Conservation (phyloP, 2,797 vertebrate genomes). For the Clamator glandarius region DNA sequence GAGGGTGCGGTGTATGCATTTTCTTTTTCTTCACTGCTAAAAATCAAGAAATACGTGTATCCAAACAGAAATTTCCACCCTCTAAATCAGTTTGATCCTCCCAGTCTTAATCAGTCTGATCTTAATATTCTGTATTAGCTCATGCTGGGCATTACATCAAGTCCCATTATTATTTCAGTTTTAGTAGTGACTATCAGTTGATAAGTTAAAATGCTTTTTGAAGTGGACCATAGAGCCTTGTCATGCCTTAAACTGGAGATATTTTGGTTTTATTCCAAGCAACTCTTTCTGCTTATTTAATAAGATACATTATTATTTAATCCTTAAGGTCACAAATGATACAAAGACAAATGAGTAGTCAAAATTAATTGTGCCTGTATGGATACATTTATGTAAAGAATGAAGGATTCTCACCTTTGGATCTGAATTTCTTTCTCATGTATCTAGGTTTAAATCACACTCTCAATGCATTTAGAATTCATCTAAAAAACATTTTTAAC, state of each 20-base stretch:
- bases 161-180: neutral
- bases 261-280: neutral
- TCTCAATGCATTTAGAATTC: neutral
- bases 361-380: neutral
- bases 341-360: neutral
- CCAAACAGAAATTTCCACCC: no score
- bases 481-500: neutral
- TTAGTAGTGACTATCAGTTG: neutral
- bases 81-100: no score
- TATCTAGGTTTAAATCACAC: neutral
- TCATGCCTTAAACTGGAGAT: neutral
- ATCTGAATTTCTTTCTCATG: neutral
- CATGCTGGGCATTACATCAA: neutral
- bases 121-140: neutral
- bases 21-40: no score
- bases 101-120: neutral
- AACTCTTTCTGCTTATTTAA: neutral
- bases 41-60: no score
- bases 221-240: neutral
- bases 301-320: neutral
- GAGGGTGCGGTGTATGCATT: no score
- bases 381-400: neutral
- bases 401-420: neutral
- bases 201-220: neutral
- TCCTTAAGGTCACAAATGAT: neutral